phyloP scores from a whole-genome alignment of 1,140 invertebrate genomes.

The Pararge aegeria region DNA sequence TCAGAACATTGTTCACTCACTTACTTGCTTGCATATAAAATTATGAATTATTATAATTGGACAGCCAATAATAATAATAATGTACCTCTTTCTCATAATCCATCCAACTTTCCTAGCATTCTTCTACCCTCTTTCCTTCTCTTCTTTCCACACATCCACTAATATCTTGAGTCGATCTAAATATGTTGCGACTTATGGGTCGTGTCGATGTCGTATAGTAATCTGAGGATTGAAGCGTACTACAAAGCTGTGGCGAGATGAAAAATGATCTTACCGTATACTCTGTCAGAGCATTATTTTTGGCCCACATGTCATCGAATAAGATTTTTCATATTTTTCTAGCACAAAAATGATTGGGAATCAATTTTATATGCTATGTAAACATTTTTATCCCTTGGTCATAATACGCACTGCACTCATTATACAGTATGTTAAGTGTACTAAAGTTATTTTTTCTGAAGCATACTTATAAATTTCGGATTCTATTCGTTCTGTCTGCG shows the following conservation, averaged over 20 bases:
- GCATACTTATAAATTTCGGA: background rate
- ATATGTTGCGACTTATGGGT: background rate
- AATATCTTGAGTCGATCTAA: background rate
- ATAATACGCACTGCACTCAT: background rate
- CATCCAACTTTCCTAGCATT: too few relatives aligned
- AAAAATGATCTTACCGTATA: conserved; percentile 37
- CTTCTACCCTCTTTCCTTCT: too few relatives aligned
- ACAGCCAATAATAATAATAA: too few relatives aligned
- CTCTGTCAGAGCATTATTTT: conserved; percentile 33
- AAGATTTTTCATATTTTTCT: conserved; percentile 29
- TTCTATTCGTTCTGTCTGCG: background rate
- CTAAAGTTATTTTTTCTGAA: too few relatives aligned
- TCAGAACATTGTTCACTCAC: too few relatives aligned
- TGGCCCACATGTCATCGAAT: conserved; percentile 24
- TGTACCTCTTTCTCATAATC: too few relatives aligned
- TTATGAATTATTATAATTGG: too few relatives aligned
- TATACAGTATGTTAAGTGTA: background rate
- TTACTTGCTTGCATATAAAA: too few relatives aligned
- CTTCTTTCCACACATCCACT: too few relatives aligned
- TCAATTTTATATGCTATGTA: background rate
- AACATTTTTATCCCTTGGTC: background rate
- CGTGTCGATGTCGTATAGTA: background rate
- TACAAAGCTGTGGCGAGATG: conserved; percentile 30
- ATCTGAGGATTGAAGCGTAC: background rate
- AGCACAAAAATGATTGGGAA: background rate